phyloP scores from a whole-genome alignment of 2,888 invertebrate genomes.

The Apomyelois bistriatella region DNA sequence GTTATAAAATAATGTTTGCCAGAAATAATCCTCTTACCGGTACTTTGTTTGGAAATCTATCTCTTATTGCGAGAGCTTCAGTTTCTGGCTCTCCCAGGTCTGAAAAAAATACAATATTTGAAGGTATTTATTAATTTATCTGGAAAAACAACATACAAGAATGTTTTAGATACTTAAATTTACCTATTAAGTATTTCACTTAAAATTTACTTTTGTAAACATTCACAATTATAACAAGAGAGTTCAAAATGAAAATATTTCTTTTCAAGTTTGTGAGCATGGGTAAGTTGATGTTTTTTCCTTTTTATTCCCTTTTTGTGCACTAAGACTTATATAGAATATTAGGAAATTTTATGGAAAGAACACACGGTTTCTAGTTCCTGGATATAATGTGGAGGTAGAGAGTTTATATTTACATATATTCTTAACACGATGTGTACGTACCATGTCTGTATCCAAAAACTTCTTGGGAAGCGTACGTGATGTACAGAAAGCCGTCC shows the following conservation, averaged over 20 bases:
- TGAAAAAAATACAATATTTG: slow-evolving; percentile 29
- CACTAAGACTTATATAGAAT: too few species aligned
- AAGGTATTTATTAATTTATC: background rate
- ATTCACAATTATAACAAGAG: too few species aligned
- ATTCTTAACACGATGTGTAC: slow-evolving; percentile 14
- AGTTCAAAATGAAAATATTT: background rate
- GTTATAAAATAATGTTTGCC: too few species aligned
- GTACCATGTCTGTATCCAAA: slow-evolving; percentile 83
- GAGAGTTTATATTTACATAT: too few species aligned
- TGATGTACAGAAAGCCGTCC: slow-evolving; percentile 93
- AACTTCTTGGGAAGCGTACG: slow-evolving; percentile 94
- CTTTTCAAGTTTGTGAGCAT: background rate
- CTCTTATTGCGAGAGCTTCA: slow-evolving; percentile 86
- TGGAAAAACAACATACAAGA: background rate
- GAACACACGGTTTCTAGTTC: too few species aligned
- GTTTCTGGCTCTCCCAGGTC: slow-evolving; percentile 52
- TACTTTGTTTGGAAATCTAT: slow-evolving; percentile 88
- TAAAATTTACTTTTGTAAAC: too few species aligned
- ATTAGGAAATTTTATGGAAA: too few species aligned
- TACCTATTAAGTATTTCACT: too few species aligned
- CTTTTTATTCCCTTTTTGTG: too few species aligned
- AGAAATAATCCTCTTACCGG: slow-evolving; percentile 78
- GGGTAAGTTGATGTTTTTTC: too few species aligned
- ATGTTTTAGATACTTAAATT: too few species aligned
- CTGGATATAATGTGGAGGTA: too few species aligned